phyloP scores from a whole-genome alignment of 2,888 invertebrate species.

The Drosophila mimica region DNA sequence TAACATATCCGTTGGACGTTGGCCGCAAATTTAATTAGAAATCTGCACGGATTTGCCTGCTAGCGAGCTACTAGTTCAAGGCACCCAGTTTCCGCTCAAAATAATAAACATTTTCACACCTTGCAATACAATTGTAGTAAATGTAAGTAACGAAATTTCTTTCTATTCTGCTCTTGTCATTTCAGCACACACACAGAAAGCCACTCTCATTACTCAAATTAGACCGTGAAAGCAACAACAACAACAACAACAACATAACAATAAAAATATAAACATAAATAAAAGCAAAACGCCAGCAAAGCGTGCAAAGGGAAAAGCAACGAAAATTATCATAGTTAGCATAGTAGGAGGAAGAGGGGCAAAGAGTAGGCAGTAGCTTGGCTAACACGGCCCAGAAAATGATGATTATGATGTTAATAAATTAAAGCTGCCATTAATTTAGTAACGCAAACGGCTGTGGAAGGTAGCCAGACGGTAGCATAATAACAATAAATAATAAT shows the following conservation, averaged over 20 bases:
- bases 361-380: constrained; percentile 48
- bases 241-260: constrained; percentile 37
- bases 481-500: constrained; percentile 82
- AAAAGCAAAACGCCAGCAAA: constrained; percentile 64
- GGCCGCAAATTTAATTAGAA: constrained; percentile 73
- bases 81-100: constrained; percentile 60
- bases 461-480: constrained; percentile 65
- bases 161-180: constrained; percentile 74
- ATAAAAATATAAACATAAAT: constrained; percentile 40
- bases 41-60: constrained; percentile 55
- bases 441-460: constrained; percentile 60
- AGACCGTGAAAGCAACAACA: constrained; percentile 74
- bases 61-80: constrained; percentile 60
- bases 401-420: constrained; percentile 83
- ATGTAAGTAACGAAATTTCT: constrained; percentile 70
- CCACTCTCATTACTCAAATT: constrained; percentile 62
- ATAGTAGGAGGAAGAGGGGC: not conserved
- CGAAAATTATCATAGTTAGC: constrained; percentile 67
- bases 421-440: constrained; percentile 82
- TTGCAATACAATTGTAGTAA: constrained; percentile 55
- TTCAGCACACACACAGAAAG: constrained; percentile 49
- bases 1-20: constrained; percentile 70
- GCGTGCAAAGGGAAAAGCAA: constrained; percentile 72
- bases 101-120: constrained; percentile 61
- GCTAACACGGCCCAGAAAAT: constrained; percentile 73